Evolutionary conservation across 1,140 invertebrate species (phyloP), one percentile per base, ranked within the genome.

Genomic region (Drosophila obscura): DNA sequence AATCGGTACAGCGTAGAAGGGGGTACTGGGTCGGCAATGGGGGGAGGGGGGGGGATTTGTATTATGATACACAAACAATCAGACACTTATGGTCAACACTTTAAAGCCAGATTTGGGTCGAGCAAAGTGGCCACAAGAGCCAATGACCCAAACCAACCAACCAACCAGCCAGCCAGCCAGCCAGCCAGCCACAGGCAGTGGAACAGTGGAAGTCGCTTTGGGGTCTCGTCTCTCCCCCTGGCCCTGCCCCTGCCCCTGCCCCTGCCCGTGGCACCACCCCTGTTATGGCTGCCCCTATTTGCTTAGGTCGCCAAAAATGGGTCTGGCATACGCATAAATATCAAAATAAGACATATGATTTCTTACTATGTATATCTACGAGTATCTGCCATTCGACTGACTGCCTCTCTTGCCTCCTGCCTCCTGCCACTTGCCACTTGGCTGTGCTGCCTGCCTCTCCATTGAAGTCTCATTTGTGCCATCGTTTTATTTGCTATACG

Each of bases 51-150:
- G 66, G 67, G 69, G 69, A 62, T 73, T 73, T 85, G 77, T 83
- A 82, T 83, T 88, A 88, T 88, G 83, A 88, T 88, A 88, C 83
- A 88, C 79, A 88, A 88, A 88, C 83, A 88, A 88, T 83, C 83
- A 74, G 83, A 83, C 83, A 88, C 83, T 90, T 90, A 90, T 90
- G 87, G 87, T 72, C 81, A 90, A 90, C 87, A 90, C 87, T 90
- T 90, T 90, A 90, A 83, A 90, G 81, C 82, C 82, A 85, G 83
- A 88, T 88, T 88, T 88, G 83, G 83, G 84, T 72, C 65, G 73
- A 69, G 59, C 68, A 69, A 69, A 69, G 67, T 69, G 67, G 67
- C 67, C 67, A 60, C 79, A 71, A 78, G 76, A 80, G 80, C 81
- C 81, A 84, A 84, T 84, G 81, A 84, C 81, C 81, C 81, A 84